Conservation (phyloP, 2,797 vertebrate genomes). For the Setipinna tenuifilis region DNA sequence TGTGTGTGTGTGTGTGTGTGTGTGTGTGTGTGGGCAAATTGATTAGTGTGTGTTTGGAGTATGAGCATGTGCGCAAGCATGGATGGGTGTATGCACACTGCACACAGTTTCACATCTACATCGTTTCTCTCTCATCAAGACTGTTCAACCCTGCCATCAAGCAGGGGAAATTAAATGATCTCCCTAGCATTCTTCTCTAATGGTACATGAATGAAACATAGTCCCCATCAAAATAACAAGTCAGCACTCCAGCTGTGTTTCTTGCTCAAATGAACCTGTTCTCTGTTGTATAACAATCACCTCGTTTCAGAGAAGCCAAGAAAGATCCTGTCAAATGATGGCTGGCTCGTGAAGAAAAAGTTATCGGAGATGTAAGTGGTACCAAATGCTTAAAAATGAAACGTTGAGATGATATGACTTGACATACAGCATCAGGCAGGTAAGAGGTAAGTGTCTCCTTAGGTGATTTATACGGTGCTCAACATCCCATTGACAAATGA, state of each 20-base stretch:
- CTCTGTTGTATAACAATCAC: not conserved
- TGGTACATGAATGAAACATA: constrained; percentile 27
- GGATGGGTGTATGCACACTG: not conserved
- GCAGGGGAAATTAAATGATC: not conserved
- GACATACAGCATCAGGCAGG: not conserved
- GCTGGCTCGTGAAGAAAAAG: not conserved
- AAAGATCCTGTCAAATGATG: not conserved
- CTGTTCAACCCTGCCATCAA: not conserved
- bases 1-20: constrained; percentile 16
- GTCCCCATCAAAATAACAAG: not conserved
- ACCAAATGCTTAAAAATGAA: not conserved
- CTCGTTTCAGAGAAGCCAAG: not conserved
- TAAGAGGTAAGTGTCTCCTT: constrained; percentile 21
- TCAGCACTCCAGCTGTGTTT: not conserved
- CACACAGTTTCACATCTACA: not conserved
- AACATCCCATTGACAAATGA: constrained; percentile 15
- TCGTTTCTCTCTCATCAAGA: constrained; percentile 1
- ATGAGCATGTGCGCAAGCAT: no score
- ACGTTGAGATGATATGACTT: not conserved
- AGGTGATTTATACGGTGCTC: not conserved
- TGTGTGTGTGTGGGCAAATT: not conserved
- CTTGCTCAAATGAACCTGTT: not conserved
- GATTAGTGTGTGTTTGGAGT: not conserved
- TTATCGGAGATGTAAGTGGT: not conserved
- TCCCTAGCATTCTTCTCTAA: not conserved